phyloP scores from a whole-genome alignment of 2,888 invertebrate genomes.

The Agonopterix subpropinquella region DNA sequence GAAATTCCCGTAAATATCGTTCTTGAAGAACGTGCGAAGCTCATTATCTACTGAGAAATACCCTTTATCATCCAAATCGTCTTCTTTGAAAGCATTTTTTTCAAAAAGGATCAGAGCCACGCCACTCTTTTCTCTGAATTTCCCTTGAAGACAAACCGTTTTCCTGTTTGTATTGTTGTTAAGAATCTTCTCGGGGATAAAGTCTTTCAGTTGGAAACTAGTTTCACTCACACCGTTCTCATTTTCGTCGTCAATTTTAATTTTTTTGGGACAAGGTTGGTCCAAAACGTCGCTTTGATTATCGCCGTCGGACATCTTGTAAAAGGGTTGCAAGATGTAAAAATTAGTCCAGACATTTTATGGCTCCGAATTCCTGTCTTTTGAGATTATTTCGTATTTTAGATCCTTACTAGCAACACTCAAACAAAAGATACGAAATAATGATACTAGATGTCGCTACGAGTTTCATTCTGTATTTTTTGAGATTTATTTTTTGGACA shows the following conservation, averaged over 20 bases:
- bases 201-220: conserved; percentile 76
- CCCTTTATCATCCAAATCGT: conserved; percentile 69
- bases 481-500: too few species aligned
- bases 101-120: conserved; percentile 86
- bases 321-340: conserved; percentile 29
- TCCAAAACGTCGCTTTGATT: conserved; percentile 43
- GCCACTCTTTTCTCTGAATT: conserved; percentile 77
- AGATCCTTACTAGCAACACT: too few species aligned
- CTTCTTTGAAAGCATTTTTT: conserved; percentile 85
- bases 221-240: conserved; percentile 43
- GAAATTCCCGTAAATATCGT: conserved; percentile 91
- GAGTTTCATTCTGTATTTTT: too few species aligned
- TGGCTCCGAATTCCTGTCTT: background rate
- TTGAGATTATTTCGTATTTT: too few species aligned
- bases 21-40: conserved; percentile 80
- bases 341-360: background rate
- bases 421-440: too few species aligned
- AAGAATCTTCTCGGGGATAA: conserved; percentile 80
- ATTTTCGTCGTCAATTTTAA: conserved; percentile 55
- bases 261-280: conserved; percentile 54
- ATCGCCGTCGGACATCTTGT: conserved; percentile 67
- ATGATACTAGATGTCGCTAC: too few species aligned
- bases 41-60: conserved; percentile 78
- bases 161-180: conserved; percentile 84
- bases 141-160: conserved; percentile 81